Percentiles rank a stretch among this genome's conserved stretches.
These are phyloP conservation scores for Heterochromis multidens DNA, from an alignment of 2,113 vertebrate species.

Conservation along the genomic window DNA sequence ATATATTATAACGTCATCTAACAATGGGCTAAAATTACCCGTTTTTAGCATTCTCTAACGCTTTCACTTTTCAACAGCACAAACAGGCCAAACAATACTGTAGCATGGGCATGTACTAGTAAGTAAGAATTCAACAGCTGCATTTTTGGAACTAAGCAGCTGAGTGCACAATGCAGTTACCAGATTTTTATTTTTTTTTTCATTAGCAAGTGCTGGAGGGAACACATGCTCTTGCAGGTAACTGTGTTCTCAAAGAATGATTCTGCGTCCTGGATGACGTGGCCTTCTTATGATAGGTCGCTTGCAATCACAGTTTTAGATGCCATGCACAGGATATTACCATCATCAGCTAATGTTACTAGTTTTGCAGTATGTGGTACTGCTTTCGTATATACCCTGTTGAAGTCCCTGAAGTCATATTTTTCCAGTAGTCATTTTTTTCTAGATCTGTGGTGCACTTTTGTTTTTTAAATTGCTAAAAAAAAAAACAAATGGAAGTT, in stretches of 20 bases:
- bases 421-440: too few relatives aligned
- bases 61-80: neutral
- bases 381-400: neutral
- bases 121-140: neutral
- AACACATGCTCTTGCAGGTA: neutral
- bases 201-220: neutral
- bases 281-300: neutral
- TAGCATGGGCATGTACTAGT: neutral
- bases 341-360: neutral
- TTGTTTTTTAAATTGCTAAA: neutral
- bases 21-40: neutral
- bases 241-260: neutral
- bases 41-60: neutral
- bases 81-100: neutral
- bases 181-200: neutral
- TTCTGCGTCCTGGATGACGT: neutral
- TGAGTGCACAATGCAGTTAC: neutral
- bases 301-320: neutral
- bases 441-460: too few relatives aligned
- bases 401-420: too few relatives aligned
- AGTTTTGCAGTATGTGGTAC: neutral
- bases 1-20: neutral
- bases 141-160: neutral
- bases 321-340: neutral
- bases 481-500: neutral